Evolutionary conservation across 2,113 vertebrate species (phyloP).

Genomic region (Channa maculata): DNA sequence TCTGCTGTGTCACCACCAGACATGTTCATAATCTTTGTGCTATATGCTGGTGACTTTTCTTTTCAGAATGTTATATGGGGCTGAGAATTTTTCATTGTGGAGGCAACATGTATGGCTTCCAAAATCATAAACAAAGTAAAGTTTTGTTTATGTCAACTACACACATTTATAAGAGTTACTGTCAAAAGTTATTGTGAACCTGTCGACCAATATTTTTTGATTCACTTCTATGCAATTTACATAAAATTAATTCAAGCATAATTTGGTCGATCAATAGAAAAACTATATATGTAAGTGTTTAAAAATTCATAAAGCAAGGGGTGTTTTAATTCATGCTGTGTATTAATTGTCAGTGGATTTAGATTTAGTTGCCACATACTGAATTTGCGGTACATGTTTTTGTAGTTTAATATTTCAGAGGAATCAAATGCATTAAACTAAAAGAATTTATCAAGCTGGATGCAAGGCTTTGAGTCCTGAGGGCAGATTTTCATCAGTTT

Average conservation of each 20-base stretch:
- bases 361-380: neutral
- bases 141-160: neutral
- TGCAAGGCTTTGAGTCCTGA: conserved; percentile 2
- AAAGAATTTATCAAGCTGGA: conserved; percentile 1
- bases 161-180: neutral
- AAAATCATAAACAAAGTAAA: neutral
- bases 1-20: conserved; percentile 17
- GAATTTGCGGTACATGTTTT: neutral
- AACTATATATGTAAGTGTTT: too few relatives aligned
- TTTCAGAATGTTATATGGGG: neutral
- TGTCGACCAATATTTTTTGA: too few relatives aligned
- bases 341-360: neutral
- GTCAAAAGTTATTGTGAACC: too few relatives aligned
- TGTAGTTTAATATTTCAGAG: conserved; percentile 4
- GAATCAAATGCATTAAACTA: neutral
- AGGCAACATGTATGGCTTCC: neutral
- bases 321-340: neutral
- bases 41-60: conserved; percentile 11
- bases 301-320: too few relatives aligned
- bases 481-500: conserved; percentile 31
- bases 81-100: neutral
- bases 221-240: too few relatives aligned
- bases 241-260: too few relatives aligned
- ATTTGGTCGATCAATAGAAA: too few relatives aligned
- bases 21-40: conserved; percentile 30